Conservation (phyloP, 2,797 vertebrate species). For the Muscicapa striata region DNA sequence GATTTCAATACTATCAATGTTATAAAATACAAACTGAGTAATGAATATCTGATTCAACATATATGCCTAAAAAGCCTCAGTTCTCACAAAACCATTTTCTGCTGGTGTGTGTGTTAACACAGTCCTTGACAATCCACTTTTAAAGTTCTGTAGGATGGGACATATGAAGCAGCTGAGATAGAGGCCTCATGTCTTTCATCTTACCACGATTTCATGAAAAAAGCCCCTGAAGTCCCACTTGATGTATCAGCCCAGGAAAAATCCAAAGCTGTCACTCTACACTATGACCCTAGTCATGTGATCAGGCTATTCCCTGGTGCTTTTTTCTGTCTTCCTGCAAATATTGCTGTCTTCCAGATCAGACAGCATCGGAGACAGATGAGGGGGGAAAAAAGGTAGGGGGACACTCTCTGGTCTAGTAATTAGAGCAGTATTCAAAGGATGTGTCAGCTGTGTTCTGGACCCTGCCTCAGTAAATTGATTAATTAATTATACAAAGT, state of each 20-base stretch:
- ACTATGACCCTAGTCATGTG: neutral
- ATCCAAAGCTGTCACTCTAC: neutral
- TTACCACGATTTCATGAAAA: neutral
- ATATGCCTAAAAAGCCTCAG: neutral
- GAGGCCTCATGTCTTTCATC: neutral
- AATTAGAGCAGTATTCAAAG: constrained; percentile 12
- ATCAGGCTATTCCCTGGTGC: neutral
- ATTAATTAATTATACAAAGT: constrained; percentile 24
- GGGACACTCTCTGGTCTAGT: neutral
- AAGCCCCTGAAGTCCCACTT: neutral
- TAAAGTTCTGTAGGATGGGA: neutral
- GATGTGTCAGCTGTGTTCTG: neutral
- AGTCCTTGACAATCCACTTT: neutral
- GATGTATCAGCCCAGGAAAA: neutral
- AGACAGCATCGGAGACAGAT: neutral
- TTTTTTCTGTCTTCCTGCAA: neutral
- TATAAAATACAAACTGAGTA: neutral
- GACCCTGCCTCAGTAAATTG: neutral
- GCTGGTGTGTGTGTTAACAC: neutral
- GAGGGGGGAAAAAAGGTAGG: fast-evolving
- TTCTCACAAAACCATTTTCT: neutral
- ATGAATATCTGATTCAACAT: neutral
- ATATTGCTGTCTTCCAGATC: neutral
- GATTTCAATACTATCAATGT: neutral
- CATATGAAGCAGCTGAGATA: neutral